Percentiles rank a stretch among this genome's conserved stretches.
These are phyloP conservation scores for Eupithecia insigniata DNA, from an alignment of 2,888 invertebrate species.

Conservation along the genomic window DNA sequence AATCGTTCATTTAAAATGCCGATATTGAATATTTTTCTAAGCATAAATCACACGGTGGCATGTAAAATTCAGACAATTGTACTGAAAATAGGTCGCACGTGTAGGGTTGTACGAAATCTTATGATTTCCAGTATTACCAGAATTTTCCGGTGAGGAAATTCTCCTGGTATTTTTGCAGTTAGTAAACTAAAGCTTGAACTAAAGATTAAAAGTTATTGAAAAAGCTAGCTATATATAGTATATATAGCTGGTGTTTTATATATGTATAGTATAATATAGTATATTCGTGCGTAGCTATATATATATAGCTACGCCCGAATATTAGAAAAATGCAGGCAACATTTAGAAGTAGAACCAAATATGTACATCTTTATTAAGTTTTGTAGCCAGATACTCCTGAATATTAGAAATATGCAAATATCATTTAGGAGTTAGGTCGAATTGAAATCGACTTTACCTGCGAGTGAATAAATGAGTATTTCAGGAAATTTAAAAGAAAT, in stretches of 20 bases:
- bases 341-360: not conserved
- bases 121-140: not conserved
- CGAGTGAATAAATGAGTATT: too few relatives aligned
- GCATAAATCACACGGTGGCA: slow-evolving; percentile 38
- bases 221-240: not conserved
- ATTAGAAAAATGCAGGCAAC: not conserved
- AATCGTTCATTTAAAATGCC: slow-evolving; percentile 36
- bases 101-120: slow-evolving; percentile 13
- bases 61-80: slow-evolving; percentile 41
- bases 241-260: too few relatives aligned
- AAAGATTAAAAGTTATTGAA: not conserved
- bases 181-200: not conserved
- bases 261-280: too few relatives aligned
- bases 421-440: too few relatives aligned
- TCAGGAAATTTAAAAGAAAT: too few relatives aligned
- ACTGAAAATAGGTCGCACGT: slow-evolving; percentile 40
- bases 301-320: not conserved
- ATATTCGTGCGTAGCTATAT: too few relatives aligned
- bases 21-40: slow-evolving; percentile 43
- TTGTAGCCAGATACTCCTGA: too few relatives aligned
- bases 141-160: not conserved
- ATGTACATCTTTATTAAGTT: too few relatives aligned
- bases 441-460: too few relatives aligned
- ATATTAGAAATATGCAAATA: too few relatives aligned
- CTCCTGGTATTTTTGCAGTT: not conserved